Evolutionary conservation across 2,113 vertebrate species (phyloP), one percentile per base, ranked within the genome.

Genomic region (Tonatia bakeri): DNA sequence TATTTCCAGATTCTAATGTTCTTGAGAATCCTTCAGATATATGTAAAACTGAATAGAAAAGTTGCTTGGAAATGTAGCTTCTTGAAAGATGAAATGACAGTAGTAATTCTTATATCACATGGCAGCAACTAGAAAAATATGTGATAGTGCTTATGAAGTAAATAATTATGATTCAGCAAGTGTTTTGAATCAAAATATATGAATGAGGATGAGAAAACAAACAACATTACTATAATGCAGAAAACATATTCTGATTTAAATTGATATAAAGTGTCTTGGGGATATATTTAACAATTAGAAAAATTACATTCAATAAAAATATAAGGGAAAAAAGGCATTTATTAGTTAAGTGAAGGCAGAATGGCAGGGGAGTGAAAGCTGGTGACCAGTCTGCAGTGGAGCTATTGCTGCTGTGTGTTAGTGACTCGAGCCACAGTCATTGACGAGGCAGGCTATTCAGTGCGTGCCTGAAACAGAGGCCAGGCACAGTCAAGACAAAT

Each of bases 21-120:
- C 14, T 70, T 96, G 31, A 79, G 17, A 75, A 56, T 61, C 36
- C 85, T 84, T 61, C 43, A 13, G 22, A 11, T 9, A 43, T 56
- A 16, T 24, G 26, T 28, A 72, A 65, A 91, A 73, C 31, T 52
- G 8, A 13, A 52, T 80, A 70, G 10, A 64, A 85, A 15, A 13
- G 88, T 94, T 88, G 4, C 40, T 93, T 85, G 14, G 17, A 97
- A 76, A 36, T 24, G 26, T 7, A 45, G 16, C 36, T 65, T 52
- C 40, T 56, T 59, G 2, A 87, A 87, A 94, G n/a, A 28, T 81
- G 4, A 97, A 97, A 76, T 92, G 80, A 88, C 15, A 22, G 24
- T 47, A 90, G 33, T 31, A 67, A 69, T 43, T 73, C 17, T 82
- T 88, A 64, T 31, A 40, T 82, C 14, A 86, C 26, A 59, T 28